Evolutionary conservation across 2,888 invertebrate species (phyloP).

Genomic region (Chrysodeixis includens): DNA sequence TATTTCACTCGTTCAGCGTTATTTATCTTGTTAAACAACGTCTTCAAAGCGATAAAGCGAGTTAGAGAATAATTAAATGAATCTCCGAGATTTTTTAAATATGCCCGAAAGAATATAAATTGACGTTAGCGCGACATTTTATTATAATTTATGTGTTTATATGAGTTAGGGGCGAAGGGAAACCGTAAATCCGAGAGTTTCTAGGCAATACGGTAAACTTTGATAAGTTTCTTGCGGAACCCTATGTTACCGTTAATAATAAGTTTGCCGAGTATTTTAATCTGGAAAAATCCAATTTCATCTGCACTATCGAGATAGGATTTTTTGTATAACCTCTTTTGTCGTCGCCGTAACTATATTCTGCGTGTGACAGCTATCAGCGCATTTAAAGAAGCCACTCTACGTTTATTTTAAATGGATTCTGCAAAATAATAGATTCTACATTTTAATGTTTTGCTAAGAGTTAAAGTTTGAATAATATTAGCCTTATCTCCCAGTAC

Average conservation of each 20-base stretch:
- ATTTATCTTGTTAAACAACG: constrained; percentile 35
- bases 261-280: constrained; percentile 32
- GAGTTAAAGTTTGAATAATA: not conserved
- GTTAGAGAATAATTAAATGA: constrained; percentile 32
- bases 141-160: constrained; percentile 21
- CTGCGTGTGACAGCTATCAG: constrained; percentile 31
- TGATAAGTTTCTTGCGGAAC: constrained; percentile 31
- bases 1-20: constrained; percentile 38
- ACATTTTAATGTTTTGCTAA: not conserved
- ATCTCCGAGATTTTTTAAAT: constrained; percentile 16
- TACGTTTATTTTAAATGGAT: constrained; percentile 23
- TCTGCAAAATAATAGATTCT: constrained; percentile 8
- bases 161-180: constrained; percentile 20
- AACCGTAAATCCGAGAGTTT: constrained; percentile 33
- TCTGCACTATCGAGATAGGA: constrained; percentile 22
- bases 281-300: constrained; percentile 19
- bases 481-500: not conserved
- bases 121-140: not conserved
- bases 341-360: constrained; percentile 5
- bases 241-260: constrained; percentile 22
- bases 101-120: constrained; percentile 2
- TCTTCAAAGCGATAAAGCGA: constrained; percentile 26
- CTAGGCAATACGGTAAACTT: constrained; percentile 30
- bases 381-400: constrained; percentile 12
- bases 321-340: constrained; percentile 21